A percentile compares a stretch with the other conserved stretches of the same genome.
Evolutionary conservation across 1,140 invertebrate species (phyloP).

Genomic region (Elymnias hypermnestra): DNA sequence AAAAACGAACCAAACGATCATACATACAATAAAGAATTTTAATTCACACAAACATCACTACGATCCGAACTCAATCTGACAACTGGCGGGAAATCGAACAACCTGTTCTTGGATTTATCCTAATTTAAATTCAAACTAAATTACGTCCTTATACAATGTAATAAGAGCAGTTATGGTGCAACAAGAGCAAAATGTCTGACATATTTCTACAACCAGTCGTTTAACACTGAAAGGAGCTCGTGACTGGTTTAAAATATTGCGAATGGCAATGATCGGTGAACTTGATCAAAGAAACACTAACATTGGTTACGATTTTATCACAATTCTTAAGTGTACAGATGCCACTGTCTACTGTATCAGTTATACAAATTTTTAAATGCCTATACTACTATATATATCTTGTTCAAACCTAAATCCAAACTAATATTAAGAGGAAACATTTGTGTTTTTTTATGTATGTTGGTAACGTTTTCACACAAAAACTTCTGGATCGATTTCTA

Average conservation of each 20-base stretch:
- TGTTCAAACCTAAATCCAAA: too few relatives aligned
- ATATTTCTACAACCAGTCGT: neutral
- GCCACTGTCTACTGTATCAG: too few relatives aligned
- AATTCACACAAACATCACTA: too few relatives aligned
- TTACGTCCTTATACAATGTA: neutral
- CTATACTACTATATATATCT: too few relatives aligned
- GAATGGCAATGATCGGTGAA: conserved; percentile 22
- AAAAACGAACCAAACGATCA: neutral
- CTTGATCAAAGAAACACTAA: conserved; percentile 12
- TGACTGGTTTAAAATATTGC: conserved; percentile 19
- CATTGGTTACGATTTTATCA: neutral
- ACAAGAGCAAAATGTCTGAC: neutral
- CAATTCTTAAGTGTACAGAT: too few relatives aligned
- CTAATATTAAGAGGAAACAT: too few relatives aligned
- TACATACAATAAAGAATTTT: too few relatives aligned
- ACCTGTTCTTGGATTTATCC: neutral
- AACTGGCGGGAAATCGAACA: neutral
- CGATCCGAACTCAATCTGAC: too few relatives aligned
- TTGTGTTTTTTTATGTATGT: too few relatives aligned
- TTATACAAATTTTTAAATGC: too few relatives aligned
- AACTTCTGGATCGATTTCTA: too few relatives aligned
- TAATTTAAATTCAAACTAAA: neutral
- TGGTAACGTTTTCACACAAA: too few relatives aligned
- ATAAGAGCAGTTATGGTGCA: neutral
- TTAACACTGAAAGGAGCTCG: conserved; percentile 18